Base-by-base conservation (phyloP, 35 echinoderm and acorn worm species). In the Stichopus chloronotus region DNA sequence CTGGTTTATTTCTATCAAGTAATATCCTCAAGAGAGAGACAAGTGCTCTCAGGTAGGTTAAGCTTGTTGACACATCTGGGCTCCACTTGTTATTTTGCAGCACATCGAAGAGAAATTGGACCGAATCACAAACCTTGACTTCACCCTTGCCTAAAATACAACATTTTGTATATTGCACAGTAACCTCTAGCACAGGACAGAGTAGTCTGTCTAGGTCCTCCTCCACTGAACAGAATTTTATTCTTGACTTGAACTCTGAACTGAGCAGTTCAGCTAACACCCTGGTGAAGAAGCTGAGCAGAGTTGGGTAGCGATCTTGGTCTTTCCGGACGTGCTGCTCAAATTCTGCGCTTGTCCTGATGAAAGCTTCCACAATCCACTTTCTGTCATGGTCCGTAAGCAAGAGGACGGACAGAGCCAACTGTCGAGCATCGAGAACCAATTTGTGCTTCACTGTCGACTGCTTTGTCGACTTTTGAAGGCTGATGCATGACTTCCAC, bases 401-500 rank as follows among this genome's bases (percentile, higher is more conserved):
- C 77, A 96, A 87, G 30, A 98, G 80, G 56, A 96, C 93, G 8
- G 90, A 63, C 55, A 98, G 25, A 1, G 96, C 92, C 63, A 92
- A 72, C 25, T 78, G 68, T 65, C 96, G 55, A 17, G 92, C 91
- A 65, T 92, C 63, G 68, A 98, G 84, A 14, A 94, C 87, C 55
- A 98, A 60, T 3, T 53, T 30, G 63, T 94, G 91, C 72, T 94
- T 98, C 2, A 25, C 23, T 52, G 79, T 65, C 10, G n/a, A 53
- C 11, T 91, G 95, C 53, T 92, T 92, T 16, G 94, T 90, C 25
- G 94, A 95, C 52, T 94, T 76, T 74, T 97, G 93, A 53, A 97
- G 88, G 20, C 92, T 85, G 56, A 93, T 88, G 55, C 96, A 95
- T 24, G 92, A 78, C 58, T 95, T 97, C 96, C 96, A 97, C 14